These are phyloP conservation scores for Aplochiton taeniatus DNA, from an alignment of 2,797 vertebrate genomes.

Conservation along the genomic window DNA sequence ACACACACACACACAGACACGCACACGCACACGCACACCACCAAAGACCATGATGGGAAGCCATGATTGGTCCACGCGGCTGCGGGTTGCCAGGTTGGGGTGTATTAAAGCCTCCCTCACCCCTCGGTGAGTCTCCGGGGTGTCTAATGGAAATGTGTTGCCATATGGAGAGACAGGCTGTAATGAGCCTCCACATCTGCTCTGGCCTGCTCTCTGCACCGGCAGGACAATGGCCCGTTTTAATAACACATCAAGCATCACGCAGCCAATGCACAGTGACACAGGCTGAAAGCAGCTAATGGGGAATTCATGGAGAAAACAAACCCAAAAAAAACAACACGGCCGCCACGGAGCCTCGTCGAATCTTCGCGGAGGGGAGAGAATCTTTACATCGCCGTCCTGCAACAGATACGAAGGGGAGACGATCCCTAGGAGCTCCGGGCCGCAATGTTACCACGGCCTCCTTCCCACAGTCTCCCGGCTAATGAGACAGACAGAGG, in stretches of 20 bases:
- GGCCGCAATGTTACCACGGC: too few relatives aligned
- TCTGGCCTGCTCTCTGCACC: background rate
- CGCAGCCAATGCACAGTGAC: background rate
- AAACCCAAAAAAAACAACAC: too few relatives aligned
- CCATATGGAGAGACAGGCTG: conserved; percentile 5
- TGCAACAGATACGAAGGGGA: background rate
- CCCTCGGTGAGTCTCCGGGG: background rate
- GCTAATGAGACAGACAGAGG: too few relatives aligned
- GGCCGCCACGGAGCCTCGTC: background rate
- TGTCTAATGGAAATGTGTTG: conserved; percentile 2
- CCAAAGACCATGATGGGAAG: background rate
- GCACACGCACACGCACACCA: too few relatives aligned
- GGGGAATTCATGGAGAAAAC: conserved; percentile 1
- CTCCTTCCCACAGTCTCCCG: too few relatives aligned
- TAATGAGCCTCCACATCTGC: conserved; percentile 14
- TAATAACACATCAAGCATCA: conserved; percentile 9
- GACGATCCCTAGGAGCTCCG: too few relatives aligned
- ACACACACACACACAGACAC: too few relatives aligned
- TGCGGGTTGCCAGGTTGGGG: too few relatives aligned
- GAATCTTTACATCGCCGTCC: background rate
- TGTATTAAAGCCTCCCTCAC: too few relatives aligned
- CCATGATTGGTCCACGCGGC: background rate
- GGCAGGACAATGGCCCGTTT: conserved; percentile 2
- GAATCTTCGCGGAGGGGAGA: background rate
- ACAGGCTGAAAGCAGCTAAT: background rate